Percentiles rank a stretch among this genome's conserved stretches.
Evolutionary conservation across 2,113 vertebrate species (phyloP).

Genomic region (Odontesthes bonariensis): DNA sequence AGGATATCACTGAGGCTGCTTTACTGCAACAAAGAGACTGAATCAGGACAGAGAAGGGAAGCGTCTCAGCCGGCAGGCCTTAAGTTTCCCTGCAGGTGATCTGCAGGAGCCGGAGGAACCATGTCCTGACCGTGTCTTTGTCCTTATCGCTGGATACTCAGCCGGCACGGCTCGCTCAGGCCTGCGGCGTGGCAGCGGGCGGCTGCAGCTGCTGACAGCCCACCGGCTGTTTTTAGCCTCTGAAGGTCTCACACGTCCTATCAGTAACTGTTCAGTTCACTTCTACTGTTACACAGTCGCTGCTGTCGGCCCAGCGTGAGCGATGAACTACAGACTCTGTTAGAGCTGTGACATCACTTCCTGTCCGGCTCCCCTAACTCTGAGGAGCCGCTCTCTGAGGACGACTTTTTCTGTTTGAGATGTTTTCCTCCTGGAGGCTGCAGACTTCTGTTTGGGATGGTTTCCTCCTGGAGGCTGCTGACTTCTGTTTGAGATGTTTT

Average conservation of each 20-base stretch:
- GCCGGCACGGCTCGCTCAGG: not conserved
- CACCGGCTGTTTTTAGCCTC: conserved; percentile 59
- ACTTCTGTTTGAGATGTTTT: too few relatives aligned
- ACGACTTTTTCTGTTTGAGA: too few relatives aligned
- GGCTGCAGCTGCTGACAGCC: conserved; percentile 57
- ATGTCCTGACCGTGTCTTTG: too few relatives aligned
- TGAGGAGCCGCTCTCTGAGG: too few relatives aligned
- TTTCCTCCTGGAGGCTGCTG: too few relatives aligned
- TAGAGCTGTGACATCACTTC: not conserved
- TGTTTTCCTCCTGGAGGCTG: too few relatives aligned
- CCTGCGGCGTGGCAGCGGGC: conserved; percentile 23
- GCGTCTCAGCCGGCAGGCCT: not conserved
- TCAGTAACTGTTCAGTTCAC: not conserved
- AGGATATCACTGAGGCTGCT: too few relatives aligned
- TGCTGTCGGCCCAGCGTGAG: conserved; percentile 5
- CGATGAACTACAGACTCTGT: conserved; percentile 20
- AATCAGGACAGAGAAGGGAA: not conserved
- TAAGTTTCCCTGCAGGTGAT: not conserved
- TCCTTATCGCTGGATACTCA: conserved; percentile 23
- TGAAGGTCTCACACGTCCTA: conserved; percentile 37
- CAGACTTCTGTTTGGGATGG: too few relatives aligned
- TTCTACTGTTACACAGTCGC: conserved; percentile 23
- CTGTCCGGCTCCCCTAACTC: not conserved
- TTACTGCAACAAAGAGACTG: not conserved
- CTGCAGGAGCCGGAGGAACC: too few relatives aligned